Conservation (phyloP, 1,140 invertebrate genomes). For the Nilaparvata lugens region DNA sequence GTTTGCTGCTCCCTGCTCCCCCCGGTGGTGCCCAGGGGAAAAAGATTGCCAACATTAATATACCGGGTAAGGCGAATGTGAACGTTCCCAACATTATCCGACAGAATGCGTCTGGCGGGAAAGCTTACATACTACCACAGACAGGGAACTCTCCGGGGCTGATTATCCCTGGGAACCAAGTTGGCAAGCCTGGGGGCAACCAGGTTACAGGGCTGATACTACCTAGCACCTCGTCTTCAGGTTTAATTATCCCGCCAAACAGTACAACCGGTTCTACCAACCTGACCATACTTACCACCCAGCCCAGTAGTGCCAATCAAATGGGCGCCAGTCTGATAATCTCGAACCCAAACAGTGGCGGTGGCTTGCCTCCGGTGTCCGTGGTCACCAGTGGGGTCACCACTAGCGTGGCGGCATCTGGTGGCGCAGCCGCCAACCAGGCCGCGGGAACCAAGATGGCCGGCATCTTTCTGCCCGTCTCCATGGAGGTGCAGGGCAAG, state of each 20-base stretch:
- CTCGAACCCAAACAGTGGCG: background rate
- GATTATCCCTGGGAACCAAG: background rate
- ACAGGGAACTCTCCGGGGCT: background rate
- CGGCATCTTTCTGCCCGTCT: background rate
- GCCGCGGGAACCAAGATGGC: background rate
- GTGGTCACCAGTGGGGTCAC: too few species aligned
- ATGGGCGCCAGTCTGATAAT: background rate
- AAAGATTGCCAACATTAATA: background rate
- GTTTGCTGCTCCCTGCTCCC: background rate
- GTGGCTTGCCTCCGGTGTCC: too few species aligned
- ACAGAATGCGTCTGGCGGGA: background rate
- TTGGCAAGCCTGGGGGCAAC: background rate
- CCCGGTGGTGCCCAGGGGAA: background rate
- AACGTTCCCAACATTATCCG: slow-evolving; percentile 13
- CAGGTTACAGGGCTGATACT: slow-evolving; percentile 3
- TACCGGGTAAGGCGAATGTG: background rate
- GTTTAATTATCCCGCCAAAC: background rate
- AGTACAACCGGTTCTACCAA: background rate
- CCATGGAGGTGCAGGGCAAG: background rate
- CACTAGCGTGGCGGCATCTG: too few species aligned
- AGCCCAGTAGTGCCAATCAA: background rate
- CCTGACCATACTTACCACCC: slow-evolving; percentile 7
- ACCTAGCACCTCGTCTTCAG: background rate
- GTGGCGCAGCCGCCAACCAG: too few species aligned
- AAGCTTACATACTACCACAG: slow-evolving; percentile 4